Base-by-base conservation (phyloP, 1,140 invertebrate genomes). In the Colletes gigas region DNA sequence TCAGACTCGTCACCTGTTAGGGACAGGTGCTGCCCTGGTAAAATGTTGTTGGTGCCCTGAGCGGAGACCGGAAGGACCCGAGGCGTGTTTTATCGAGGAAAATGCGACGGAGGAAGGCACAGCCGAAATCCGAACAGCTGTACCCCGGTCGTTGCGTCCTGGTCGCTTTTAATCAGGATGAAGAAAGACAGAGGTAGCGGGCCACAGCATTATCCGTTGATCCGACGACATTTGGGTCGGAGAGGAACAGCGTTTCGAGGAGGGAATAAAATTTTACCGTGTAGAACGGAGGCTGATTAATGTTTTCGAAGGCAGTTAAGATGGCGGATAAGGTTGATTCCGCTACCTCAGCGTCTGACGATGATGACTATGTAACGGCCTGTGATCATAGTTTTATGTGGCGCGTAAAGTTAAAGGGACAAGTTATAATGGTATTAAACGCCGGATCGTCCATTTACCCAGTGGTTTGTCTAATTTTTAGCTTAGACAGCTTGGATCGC, bases 1-100 rank as follows among this genome's bases (percentile, higher is more conserved):
- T 70, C 67, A 54, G n/a, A 55, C 69, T 73, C 60, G 4, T 79
- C 77, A 79, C 77, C 77, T 79, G 77, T 79, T 79, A 10, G 19
- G 60, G 69, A 55, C 77, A 79, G 77, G 69, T 79, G 77, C 47
- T 8, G 44, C n/a, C 68, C 68, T 50, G 9, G 14, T 39, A 60
- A 50, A 72, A 65, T 54, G 47, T 47, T 5, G 12, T 17, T 21
- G 15, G 8, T 1, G 21, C 44, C 15, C 52, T n/a, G 15, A 39
- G 8, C 30, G 4, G 52, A 7, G 30, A 41, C 68, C 68, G 68
- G 68, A 70, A 70, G 68, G 54, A 70, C 15, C 68, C 30, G n/a
- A 41, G n/a, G 44, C n/a, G 66, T 50, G 57, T 72, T 62, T 62
- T 15, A 15, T 62, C 6, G 8, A 50, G 44, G 47, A 19, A 63